These are phyloP conservation scores for Eupithecia tripunctaria DNA, from an alignment of 2,888 invertebrate species.

Conservation along the genomic window DNA sequence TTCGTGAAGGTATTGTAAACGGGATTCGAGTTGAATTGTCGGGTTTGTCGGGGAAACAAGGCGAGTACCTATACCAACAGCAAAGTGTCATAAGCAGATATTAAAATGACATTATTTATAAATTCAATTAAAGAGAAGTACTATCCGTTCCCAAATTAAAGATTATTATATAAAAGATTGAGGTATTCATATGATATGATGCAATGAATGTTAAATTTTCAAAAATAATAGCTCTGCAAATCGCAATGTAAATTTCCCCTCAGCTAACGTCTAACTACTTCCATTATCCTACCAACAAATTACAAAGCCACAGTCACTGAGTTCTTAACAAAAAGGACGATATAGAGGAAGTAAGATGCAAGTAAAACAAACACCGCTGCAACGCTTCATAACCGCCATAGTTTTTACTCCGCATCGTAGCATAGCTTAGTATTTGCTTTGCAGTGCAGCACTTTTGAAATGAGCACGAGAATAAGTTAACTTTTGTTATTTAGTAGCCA, in stretches of 20 bases:
- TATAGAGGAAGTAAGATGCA: constrained; percentile 46
- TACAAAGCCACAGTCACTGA: constrained; percentile 15
- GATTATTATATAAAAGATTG: constrained; percentile 7
- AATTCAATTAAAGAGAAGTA: not conserved
- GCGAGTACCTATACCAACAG: not conserved
- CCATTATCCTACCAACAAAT: not conserved
- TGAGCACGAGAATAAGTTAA: constrained; percentile 49
- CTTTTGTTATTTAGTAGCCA: constrained; percentile 42
- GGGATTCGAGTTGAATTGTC: constrained; percentile 25
- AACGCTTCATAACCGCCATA: constrained; percentile 58
- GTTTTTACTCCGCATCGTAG: constrained; percentile 59
- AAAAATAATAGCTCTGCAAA: not conserved
- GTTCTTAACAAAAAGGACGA: constrained; percentile 44
- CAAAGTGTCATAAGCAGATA: not conserved
- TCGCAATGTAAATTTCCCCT: not conserved
- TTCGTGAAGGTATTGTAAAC: constrained; percentile 33
- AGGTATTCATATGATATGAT: not conserved
- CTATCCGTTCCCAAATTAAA: not conserved
- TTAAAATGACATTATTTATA: not conserved
- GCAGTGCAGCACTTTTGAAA: constrained; percentile 50
- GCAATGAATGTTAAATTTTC: not conserved
- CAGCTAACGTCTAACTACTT: not conserved
- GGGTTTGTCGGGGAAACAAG: constrained; percentile 22
- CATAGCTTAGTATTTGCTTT: constrained; percentile 43
- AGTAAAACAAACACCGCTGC: constrained; percentile 56